These are phyloP conservation scores for Drosophila anomelani DNA, from an alignment of 2,888 invertebrate species.

Conservation along the genomic window DNA sequence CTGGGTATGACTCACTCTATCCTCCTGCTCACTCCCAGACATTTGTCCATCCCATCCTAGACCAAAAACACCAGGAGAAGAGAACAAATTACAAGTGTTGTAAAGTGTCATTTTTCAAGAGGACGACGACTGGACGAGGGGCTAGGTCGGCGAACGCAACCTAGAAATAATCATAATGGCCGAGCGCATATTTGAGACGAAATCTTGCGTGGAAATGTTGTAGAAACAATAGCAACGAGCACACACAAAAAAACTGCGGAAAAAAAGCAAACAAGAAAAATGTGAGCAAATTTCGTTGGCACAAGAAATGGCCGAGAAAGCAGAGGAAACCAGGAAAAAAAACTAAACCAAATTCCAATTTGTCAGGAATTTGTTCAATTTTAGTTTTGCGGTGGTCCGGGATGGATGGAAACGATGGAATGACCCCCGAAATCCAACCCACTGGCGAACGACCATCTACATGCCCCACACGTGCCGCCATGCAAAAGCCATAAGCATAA, in stretches of 20 bases:
- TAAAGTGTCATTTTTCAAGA: constrained; percentile 81
- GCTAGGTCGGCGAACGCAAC: constrained; percentile 53
- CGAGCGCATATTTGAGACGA: constrained; percentile 74
- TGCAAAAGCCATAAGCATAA: constrained; percentile 78
- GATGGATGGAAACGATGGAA: constrained; percentile 19
- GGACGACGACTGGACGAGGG: constrained; percentile 3
- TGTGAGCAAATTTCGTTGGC: constrained; percentile 70
- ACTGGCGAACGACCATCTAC: constrained; percentile 52
- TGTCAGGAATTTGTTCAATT: constrained; percentile 84
- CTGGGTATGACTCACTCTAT: not conserved
- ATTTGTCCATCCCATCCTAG: constrained; percentile 2
- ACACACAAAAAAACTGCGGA: constrained; percentile 33
- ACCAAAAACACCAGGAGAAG: constrained; percentile 26
- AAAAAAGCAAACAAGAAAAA: constrained; percentile 70
- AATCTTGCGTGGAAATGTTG: constrained; percentile 77
- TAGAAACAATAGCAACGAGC: constrained; percentile 58
- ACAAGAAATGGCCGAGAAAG: constrained; percentile 65
- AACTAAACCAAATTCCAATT: constrained; percentile 83
- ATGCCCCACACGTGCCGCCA: constrained; percentile 75
- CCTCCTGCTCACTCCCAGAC: not conserved
- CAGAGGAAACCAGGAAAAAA: constrained; percentile 55
- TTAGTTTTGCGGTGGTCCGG: constrained; percentile 70
- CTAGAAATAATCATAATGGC: constrained; percentile 77
- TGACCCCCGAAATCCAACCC: constrained; percentile 22
- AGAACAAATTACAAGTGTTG: constrained; percentile 80